Evolutionary conservation across 2,797 vertebrate species (phyloP), one percentile per base, ranked within the genome.

Genomic region (Oceanodroma leucorhoa): DNA sequence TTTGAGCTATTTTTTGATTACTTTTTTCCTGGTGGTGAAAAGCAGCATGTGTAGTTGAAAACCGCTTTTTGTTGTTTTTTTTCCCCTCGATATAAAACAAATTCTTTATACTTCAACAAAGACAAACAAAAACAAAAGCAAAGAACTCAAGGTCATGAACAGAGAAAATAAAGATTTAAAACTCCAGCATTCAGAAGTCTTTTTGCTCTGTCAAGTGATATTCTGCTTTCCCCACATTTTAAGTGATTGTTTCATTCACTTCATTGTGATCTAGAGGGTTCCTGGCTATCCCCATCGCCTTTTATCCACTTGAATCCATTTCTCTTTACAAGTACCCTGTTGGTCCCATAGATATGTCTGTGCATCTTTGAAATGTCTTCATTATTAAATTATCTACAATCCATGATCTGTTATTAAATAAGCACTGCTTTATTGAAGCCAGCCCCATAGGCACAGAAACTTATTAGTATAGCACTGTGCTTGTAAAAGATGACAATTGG

Each of bases 401-500:
- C 15, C 24, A 48, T 82, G 41, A 92, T 83, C 69, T 62, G 38
- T 95, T 95, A 92, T 94, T 93, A 91, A 87, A 92, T 89, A 95
- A 86, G 26, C 41, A 19, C 27, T 77, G 6, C 73, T 94, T 94
- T 95, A 86, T 15, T 90, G 79, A 94, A 81, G 36, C 43, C 69
- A 75, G 48, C 19, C 41, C 43, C 50, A 80, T 71, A 91, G 76
- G 76, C 70, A 69, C 32, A 94, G 73, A 96, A 95, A 75, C 10
- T 61, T 94, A 72, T 70, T 85, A 85, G 34, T 77, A 30, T 32
- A 78, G 36, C 75, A 62, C 7, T 62, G 48, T 76, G 83, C 85
- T 96, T 94, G 76, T 90, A 93, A 94, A 93, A 90, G 78, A 62
- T 97, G 95, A 91, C 89, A 94, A 76, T 95, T 92, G 66, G 83